Percentiles rank a stretch among this genome's conserved stretches.
phyloP scores from a whole-genome alignment of 2,113 vertebrate species.

The Corvus hawaiiensis region DNA sequence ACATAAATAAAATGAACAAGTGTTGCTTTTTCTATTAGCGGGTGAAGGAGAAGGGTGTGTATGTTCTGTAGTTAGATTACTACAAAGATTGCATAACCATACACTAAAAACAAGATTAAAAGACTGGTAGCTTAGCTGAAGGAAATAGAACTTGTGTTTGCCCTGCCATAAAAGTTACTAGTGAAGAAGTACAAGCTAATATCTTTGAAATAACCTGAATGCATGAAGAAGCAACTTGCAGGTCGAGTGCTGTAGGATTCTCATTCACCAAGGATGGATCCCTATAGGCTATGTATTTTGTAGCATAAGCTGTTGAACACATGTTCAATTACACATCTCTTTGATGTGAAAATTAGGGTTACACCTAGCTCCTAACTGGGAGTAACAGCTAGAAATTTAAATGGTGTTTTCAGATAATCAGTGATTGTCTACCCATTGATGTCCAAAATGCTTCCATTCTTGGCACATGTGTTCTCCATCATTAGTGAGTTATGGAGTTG shows the following conservation, averaged over 20 bases:
- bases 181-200: background rate
- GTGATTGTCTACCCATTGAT: background rate
- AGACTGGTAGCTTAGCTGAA: background rate
- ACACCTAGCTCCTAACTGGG: background rate
- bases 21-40: background rate
- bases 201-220: background rate
- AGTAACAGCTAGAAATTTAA: background rate
- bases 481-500: background rate
- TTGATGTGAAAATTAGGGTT: background rate
- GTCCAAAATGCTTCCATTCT: accelerated
- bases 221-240: background rate
- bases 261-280: background rate
- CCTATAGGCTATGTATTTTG: background rate
- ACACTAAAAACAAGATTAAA: background rate
- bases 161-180: background rate
- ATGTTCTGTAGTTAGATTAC: background rate
- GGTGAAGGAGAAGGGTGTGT: background rate
- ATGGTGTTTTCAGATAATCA: background rate
- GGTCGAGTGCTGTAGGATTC: background rate
- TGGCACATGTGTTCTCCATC: background rate
- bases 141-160: background rate
- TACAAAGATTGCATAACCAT: background rate
- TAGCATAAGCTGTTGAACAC: accelerated
- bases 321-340: accelerated
- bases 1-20: background rate